These are phyloP conservation scores for Propithecus coquereli DNA, from an alignment of 2,113 vertebrate species.

Conservation along the genomic window DNA sequence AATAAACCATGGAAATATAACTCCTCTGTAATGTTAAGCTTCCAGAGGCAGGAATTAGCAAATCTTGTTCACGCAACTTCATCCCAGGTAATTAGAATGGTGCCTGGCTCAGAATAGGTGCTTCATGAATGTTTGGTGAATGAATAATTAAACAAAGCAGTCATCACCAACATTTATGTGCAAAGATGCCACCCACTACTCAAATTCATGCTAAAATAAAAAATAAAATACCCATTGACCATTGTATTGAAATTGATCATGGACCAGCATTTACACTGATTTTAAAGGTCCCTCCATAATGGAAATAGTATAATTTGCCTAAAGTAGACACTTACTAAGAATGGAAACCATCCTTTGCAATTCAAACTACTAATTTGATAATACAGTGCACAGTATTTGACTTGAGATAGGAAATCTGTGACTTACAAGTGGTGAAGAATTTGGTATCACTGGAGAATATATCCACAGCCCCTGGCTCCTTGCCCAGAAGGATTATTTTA, in stretches of 20 bases:
- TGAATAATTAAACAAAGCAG: constrained; percentile 24
- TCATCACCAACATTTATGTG: background rate
- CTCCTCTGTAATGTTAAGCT: background rate
- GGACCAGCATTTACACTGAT: background rate
- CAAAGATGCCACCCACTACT: background rate
- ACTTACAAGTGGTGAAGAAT: constrained; percentile 79
- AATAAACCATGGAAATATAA: background rate
- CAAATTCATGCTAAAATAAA: background rate
- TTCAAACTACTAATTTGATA: constrained; percentile 16
- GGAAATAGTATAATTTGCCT: background rate
- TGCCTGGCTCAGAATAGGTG: background rate
- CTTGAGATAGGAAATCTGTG: constrained; percentile 47
- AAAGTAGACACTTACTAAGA: constrained; percentile 20
- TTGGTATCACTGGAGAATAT: constrained; percentile 77
- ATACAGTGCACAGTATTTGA: constrained; percentile 30
- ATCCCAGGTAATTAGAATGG: background rate
- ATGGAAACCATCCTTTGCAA: constrained; percentile 16
- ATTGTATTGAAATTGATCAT: background rate
- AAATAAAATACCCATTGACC: background rate
- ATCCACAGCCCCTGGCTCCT: constrained; percentile 77
- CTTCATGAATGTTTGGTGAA: background rate
- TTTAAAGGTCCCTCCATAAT: background rate
- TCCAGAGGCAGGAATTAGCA: background rate
- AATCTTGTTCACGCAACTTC: background rate
- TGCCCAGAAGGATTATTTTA: constrained; percentile 85